These are phyloP conservation scores for Sarcophaga caerulescens DNA, from an alignment of 2,888 invertebrate genomes.

Conservation along the genomic window DNA sequence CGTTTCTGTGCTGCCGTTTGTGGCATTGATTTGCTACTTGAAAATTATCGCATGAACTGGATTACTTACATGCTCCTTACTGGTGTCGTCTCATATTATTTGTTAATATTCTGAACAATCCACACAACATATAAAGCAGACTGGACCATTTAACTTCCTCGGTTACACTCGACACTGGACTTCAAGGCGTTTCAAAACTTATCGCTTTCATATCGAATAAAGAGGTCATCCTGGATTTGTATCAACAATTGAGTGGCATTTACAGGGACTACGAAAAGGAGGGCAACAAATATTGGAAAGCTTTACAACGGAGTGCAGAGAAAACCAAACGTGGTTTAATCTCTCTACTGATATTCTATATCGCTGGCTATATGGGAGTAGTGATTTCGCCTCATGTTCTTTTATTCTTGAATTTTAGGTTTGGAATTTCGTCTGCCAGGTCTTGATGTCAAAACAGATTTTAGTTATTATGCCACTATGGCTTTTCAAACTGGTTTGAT, in stretches of 20 bases:
- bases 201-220: conserved; percentile 43
- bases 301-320: conserved; percentile 41
- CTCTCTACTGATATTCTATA: not conserved
- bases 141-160: conserved; percentile 69
- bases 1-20: conserved; percentile 59
- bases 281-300: conserved; percentile 55
- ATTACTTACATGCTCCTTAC: conserved; percentile 46
- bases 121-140: conserved; percentile 52
- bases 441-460: conserved; percentile 65
- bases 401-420: conserved; percentile 32
- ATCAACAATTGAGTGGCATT: conserved; percentile 42
- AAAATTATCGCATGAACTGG: conserved; percentile 65
- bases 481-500: conserved; percentile 63
- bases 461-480: conserved; percentile 68
- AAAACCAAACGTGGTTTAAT: conserved; percentile 30
- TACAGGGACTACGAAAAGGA: conserved; percentile 66
- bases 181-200: conserved; percentile 70
- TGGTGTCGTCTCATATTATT: conserved; percentile 51
- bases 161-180: conserved; percentile 68
- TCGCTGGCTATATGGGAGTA: conserved; percentile 1
- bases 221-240: conserved; percentile 38
- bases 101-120: conserved; percentile 67
- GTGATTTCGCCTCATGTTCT: conserved; percentile 50
- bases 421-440: conserved; percentile 72
- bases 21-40: conserved; percentile 67